Conservation (phyloP, 2,113 vertebrate genomes). For the Xenus cinereus region DNA sequence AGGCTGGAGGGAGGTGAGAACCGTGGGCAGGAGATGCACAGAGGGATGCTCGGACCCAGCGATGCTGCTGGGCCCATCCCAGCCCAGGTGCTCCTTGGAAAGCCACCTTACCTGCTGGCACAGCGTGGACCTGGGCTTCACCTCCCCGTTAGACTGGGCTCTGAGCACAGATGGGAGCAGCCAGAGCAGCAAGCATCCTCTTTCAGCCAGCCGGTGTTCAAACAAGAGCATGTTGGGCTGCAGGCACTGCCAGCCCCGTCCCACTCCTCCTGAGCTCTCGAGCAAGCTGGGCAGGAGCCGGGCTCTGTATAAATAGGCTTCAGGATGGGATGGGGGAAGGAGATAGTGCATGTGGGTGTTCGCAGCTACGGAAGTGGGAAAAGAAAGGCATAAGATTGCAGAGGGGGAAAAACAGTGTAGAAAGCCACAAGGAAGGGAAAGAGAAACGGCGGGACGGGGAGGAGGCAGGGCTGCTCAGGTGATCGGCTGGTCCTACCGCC, state of each 20-base stretch:
- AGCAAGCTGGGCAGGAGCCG: not conserved
- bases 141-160: not conserved
- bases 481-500: not conserved
- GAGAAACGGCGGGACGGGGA: not conserved
- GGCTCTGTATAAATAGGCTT: constrained; percentile 49
- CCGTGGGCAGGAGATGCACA: not conserved
- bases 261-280: not conserved
- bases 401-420: constrained; percentile 37
- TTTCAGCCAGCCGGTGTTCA: not conserved
- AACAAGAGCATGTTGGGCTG: constrained; percentile 35
- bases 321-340: constrained; percentile 47
- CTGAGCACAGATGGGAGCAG: constrained; percentile 5
- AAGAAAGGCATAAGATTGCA: not conserved
- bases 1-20: not conserved
- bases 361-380: constrained; percentile 50
- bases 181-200: constrained; percentile 36
- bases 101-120: constrained; percentile 59
- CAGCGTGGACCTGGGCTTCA: not conserved
- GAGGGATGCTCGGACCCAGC: not conserved
- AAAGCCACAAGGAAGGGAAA: constrained; percentile 46
- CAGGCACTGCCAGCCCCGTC: not conserved
- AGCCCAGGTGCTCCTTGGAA: not conserved
- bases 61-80: not conserved
- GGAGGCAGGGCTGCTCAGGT: constrained; percentile 24
- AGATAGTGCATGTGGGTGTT: constrained; percentile 58